Conservation (phyloP, 37 sponge, comb jelly and placozoan species). For the Agelas oroides region DNA sequence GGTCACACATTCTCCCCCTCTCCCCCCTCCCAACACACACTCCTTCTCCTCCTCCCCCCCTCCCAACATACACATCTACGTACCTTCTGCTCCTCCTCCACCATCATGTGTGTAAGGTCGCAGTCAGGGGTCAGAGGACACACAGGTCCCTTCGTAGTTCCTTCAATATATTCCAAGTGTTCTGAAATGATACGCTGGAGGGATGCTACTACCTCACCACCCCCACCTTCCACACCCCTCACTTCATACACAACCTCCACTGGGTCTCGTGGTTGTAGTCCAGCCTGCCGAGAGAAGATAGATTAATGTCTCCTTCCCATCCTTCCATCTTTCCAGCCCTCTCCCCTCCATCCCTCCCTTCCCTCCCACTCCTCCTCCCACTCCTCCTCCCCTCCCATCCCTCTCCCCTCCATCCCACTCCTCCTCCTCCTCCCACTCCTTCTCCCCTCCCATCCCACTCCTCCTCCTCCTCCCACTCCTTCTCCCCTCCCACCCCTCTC, state of each 20-base stretch:
- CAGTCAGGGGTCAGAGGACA: not conserved
- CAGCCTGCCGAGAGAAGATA: conserved; percentile 61
- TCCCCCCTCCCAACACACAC: not conserved
- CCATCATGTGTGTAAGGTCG: conserved; percentile 27
- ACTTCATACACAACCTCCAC: conserved; percentile 73
- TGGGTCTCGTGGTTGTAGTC: conserved; percentile 73
- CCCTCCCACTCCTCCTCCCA: too few species aligned
- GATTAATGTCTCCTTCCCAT: too few species aligned
- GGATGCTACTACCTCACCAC: not conserved
- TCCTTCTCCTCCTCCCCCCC: conserved; percentile 59
- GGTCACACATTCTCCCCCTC: too few species aligned
- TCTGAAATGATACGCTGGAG: conserved; percentile 55
- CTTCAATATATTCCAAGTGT: conserved; percentile 71
- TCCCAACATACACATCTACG: not conserved
- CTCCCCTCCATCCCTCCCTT: too few species aligned
- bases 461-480: conserved; percentile 65
- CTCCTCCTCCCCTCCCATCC: too few species aligned
- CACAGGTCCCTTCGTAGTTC: conserved; percentile 74
- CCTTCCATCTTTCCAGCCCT: too few species aligned
- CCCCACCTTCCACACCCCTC: conserved; percentile 14
- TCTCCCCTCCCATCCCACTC: conserved; percentile 44
- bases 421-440: conserved; percentile 65
- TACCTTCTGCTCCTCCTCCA: conserved; percentile 76
- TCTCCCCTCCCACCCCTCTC: conserved; percentile 15
- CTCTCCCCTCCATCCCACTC: too few species aligned